phyloP scores from a whole-genome alignment of 2,113 vertebrate species.

The Neolamprologus toae region DNA sequence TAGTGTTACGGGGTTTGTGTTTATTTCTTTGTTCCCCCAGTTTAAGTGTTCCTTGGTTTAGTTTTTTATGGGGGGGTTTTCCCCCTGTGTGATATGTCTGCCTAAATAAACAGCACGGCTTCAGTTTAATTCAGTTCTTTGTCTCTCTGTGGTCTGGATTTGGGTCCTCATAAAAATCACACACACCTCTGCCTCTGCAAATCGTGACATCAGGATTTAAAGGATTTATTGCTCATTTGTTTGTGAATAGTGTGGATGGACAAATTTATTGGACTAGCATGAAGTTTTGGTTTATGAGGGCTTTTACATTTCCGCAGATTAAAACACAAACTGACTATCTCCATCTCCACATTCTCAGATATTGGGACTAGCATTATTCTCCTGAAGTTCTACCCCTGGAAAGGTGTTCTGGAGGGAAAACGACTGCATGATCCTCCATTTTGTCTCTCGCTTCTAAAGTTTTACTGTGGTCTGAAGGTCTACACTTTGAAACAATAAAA shows the following conservation, averaged over 20 bases:
- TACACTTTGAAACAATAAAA: neutral
- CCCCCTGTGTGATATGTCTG: neutral
- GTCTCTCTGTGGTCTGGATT: neutral
- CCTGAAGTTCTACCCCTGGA: neutral
- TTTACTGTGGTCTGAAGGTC: neutral
- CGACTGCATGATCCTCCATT: neutral
- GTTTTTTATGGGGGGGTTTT: fast-evolving
- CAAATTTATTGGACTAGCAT: neutral
- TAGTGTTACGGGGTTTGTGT: neutral
- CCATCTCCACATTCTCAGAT: neutral
- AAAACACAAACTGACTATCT: neutral
- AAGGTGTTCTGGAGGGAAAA: neutral
- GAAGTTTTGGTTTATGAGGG: neutral
- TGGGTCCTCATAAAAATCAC: neutral
- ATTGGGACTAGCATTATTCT: neutral
- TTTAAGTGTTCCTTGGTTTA: neutral
- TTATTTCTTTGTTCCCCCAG: neutral
- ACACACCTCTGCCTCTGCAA: neutral
- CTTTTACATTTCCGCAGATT: neutral
- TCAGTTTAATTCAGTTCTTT: neutral
- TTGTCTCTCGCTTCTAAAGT: neutral
- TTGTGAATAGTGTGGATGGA: neutral
- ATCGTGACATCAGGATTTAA: neutral
- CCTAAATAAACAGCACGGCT: neutral
- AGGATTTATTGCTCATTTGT: neutral